Base-by-base conservation (phyloP, 2,113 vertebrate species). In the Equus przewalskii region DNA sequence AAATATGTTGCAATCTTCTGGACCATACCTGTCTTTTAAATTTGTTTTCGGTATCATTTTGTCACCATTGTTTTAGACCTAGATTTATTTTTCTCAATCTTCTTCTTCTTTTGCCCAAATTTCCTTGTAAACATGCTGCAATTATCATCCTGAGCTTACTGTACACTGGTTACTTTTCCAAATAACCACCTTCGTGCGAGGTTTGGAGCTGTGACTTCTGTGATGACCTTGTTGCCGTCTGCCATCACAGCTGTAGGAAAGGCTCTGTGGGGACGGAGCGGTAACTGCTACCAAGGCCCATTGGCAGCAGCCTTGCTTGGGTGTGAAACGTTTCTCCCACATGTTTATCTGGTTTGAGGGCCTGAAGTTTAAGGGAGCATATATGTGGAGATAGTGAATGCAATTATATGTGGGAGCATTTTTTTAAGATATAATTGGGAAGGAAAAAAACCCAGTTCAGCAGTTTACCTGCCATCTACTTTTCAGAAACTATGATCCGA, bases 371-470 rank as follows among this genome's bases (percentile, higher is more conserved):
- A 19, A 51, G 70, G 70, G 3, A 41, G n/a, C 13, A 1, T 24
- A 18, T 67, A 0, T n/a, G 73, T 62, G 67, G 67, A 85, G 91
- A 36, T 67, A 56, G 41, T 41, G 28, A 76, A 21, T 6, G 7
- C n/a, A 7, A 18, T 89, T 73, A 51, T 28, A 26, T 7, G 21
- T 7, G 30, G 62, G 72, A 64, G 19, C 26, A 33, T 6, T 64
- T 24, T 89, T 86, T 36, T 0, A 15, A 70, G 64, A 4, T 73
- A 13, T 98, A 95, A 98, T 96, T 97, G 97, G 94, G 75, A 80
- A 89, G 46, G 75, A 33, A 83, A 96, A 89, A 81, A 4, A 28
- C 36, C 36, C 69, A 93, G 83, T 78, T 97, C 97, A 96, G 98
- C 96, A 96, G 41, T 96, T 97, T 94, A 41, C 64, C 73, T 49